Evolutionary conservation across 2,797 vertebrate genomes (phyloP).

Genomic region (Phalanger gymnotis): DNA sequence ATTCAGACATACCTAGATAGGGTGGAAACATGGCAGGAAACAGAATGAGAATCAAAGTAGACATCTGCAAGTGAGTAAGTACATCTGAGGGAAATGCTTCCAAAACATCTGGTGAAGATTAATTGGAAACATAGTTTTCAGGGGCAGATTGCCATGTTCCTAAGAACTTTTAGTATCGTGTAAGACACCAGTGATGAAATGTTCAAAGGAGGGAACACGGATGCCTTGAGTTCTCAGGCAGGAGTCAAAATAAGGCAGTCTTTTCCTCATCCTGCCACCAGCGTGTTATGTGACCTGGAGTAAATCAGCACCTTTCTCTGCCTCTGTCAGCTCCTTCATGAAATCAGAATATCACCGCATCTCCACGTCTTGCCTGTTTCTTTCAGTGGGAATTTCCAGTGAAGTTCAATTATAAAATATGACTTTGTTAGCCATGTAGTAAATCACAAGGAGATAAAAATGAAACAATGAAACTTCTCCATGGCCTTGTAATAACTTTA

Average conservation of each 20-base stretch:
- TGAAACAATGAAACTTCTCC: neutral
- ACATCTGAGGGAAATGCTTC: neutral
- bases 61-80: neutral
- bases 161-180: neutral
- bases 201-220: too few species aligned
- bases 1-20: neutral
- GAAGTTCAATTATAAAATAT: neutral
- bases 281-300: neutral
- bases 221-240: neutral
- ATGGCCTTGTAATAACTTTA: neutral
- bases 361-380: neutral
- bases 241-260: neutral
- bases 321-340: neutral
- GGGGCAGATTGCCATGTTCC: neutral
- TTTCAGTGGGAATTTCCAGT: neutral
- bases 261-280: neutral
- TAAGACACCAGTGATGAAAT: neutral
- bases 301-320: neutral
- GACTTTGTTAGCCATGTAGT: neutral
- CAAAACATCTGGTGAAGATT: neutral
- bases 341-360: neutral
- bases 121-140: neutral
- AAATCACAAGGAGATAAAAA: slow-evolving; percentile 10
- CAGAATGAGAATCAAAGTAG: neutral
- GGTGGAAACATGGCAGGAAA: neutral